Conservation (phyloP, 2,888 invertebrate genomes). For the Eulithis prunata region DNA sequence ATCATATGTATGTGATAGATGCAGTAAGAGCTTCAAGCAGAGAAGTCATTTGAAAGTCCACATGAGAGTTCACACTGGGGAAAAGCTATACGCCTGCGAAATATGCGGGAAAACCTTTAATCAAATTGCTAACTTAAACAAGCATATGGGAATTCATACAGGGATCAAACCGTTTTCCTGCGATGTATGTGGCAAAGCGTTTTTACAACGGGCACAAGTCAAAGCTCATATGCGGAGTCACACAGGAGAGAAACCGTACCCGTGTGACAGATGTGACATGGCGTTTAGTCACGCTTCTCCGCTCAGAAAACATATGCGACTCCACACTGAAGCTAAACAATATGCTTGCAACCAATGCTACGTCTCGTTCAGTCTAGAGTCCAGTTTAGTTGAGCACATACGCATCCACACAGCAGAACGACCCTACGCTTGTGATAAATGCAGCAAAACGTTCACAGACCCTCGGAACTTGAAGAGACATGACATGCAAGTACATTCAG, state of each 20-base stretch:
- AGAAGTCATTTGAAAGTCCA: slow-evolving; percentile 18
- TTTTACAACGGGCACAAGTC: slow-evolving; percentile 18
- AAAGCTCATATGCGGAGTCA: slow-evolving; percentile 22
- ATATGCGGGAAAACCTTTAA: slow-evolving; percentile 20
- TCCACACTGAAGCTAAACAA: slow-evolving; percentile 14
- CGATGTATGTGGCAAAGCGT: slow-evolving; percentile 9
- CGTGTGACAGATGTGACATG: slow-evolving; percentile 10
- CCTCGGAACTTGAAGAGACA: slow-evolving; percentile 16
- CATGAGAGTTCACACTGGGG: slow-evolving; percentile 20
- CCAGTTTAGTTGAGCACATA: slow-evolving; percentile 10
- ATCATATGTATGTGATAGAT: slow-evolving; percentile 18
- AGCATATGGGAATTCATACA: slow-evolving; percentile 20
- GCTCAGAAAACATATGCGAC: slow-evolving; percentile 12
- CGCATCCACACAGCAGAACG: slow-evolving; percentile 12
- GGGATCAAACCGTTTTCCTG: slow-evolving; percentile 19
- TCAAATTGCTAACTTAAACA: slow-evolving; percentile 22
- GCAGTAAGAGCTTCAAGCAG: slow-evolving; percentile 21
- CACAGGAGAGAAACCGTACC: slow-evolving; percentile 19
- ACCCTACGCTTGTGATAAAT: slow-evolving; percentile 17
- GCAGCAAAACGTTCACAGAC: slow-evolving; percentile 15
- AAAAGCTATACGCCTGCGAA: slow-evolving; percentile 18
- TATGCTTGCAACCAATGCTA: slow-evolving; percentile 14
- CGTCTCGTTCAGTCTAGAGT: slow-evolving; percentile 11
- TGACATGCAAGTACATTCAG: slow-evolving; percentile 13
- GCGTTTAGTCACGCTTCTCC: slow-evolving; percentile 18